These are phyloP conservation scores for Gephyroberyx darwinii DNA, from an alignment of 2,797 vertebrate genomes.

Conservation along the genomic window DNA sequence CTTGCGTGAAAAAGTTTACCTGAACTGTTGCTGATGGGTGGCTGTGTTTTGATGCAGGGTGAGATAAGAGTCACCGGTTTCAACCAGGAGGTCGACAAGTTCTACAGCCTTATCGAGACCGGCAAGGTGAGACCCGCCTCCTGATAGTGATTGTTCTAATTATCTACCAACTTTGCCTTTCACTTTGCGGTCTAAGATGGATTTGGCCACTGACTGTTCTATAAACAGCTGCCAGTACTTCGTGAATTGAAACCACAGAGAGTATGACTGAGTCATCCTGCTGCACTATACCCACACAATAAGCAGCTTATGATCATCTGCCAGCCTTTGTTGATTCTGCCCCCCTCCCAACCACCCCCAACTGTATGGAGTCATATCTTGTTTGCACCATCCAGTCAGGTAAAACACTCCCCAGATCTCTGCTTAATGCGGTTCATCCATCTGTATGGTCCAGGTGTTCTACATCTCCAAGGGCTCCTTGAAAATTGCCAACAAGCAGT, in stretches of 20 bases:
- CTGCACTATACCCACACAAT: conserved; percentile 63
- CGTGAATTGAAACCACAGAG: conserved; percentile 63
- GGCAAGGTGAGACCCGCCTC: conserved; percentile 88
- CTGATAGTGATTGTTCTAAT: conserved; percentile 43
- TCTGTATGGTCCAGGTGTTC: conserved; percentile 86
- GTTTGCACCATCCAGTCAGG: conserved; percentile 65
- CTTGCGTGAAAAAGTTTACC: not conserved
- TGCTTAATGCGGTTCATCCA: conserved; percentile 51
- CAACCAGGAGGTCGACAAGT: conserved; percentile 97
- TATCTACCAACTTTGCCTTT: conserved; percentile 35
- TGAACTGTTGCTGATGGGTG: not conserved
- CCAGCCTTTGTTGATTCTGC: conserved; percentile 62
- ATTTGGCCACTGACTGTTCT: conserved; percentile 53
- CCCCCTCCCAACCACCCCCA: not conserved
- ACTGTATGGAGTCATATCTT: conserved; percentile 65
- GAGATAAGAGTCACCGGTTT: conserved; percentile 97
- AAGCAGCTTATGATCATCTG: conserved; percentile 75
- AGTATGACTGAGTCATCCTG: conserved; percentile 68
- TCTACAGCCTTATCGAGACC: conserved; percentile 89
- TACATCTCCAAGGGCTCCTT: conserved; percentile 92
- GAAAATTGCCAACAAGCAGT: conserved; percentile 99
- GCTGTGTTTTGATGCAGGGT: conserved; percentile 82
- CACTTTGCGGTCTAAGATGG: conserved; percentile 30
- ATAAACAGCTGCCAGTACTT: conserved; percentile 60
- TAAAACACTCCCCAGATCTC: conserved; percentile 51